These are phyloP conservation scores for Lytechinus variegatus DNA, from an alignment of 35 echinoderm and acorn worm species.

Conservation along the genomic window DNA sequence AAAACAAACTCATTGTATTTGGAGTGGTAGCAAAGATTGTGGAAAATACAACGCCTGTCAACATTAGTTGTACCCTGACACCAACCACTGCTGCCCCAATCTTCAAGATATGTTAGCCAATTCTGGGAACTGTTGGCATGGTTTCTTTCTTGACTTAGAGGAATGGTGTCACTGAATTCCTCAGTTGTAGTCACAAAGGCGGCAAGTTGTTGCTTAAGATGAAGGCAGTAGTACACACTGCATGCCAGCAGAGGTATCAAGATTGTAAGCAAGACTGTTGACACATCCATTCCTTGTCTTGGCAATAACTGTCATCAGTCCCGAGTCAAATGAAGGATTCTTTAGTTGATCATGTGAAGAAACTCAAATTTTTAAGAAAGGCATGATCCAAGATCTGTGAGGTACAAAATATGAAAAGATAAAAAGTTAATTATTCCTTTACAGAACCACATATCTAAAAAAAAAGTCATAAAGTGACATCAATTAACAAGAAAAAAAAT, in stretches of 20 bases:
- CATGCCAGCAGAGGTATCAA: neutral
- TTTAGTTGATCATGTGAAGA: neutral
- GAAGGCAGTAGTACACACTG: slow-evolving; percentile 15
- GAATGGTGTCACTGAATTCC: neutral
- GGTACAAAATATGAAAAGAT: neutral
- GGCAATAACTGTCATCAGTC: neutral
- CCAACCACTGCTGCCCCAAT: slow-evolving; percentile 61
- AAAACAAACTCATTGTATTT: slow-evolving; percentile 75
- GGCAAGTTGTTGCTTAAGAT: slow-evolving; percentile 16
- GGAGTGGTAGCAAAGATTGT: slow-evolving; percentile 82
- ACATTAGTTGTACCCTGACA: slow-evolving; percentile 74
- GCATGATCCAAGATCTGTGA: neutral
- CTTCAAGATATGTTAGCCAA: neutral
- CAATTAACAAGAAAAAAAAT: too few relatives aligned
- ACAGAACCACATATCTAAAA: too few relatives aligned
- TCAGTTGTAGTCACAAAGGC: neutral
- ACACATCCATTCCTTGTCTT: slow-evolving; percentile 11
- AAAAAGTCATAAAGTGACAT: too few relatives aligned
- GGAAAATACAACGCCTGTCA: slow-evolving; percentile 81
- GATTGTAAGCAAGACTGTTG: neutral
- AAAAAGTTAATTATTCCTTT: too few relatives aligned
- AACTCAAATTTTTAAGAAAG: neutral
- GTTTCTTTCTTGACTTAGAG: neutral
- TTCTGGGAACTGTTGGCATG: neutral
- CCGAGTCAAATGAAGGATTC: neutral